Base-by-base conservation (phyloP, 2,797 vertebrate species). In the Spinus olivaceus region DNA sequence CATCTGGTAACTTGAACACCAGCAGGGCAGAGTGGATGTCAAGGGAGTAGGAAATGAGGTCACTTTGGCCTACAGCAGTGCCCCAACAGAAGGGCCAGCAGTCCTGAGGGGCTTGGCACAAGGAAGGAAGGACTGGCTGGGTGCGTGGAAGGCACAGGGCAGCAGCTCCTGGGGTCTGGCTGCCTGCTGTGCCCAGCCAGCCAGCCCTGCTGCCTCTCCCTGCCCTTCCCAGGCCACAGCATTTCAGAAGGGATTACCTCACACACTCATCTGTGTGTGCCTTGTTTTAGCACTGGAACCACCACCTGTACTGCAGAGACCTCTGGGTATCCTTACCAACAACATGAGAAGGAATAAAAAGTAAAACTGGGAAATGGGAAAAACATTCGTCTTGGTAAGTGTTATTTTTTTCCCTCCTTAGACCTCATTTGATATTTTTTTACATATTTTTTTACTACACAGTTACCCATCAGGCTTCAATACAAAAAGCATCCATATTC, bases 221-320 rank as follows among this genome's bases (percentile, higher is more conserved):
- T 6, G 22, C 49, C 7, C 0, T 32, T n/a, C 28, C 25, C 35
- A 22, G 44, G 11, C 42, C 3, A 0, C 0, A 0, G 60, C 16
- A 27, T 14, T 59, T 17, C 61, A 20, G 10, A 39, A 42, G 47
- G 20, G 30, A 54, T 25, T 35, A 30, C 21, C 5, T 16, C 10
- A 41, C 17, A 41, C 14, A 14, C 18, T 30, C 27, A 6, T 3
- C 21, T 41, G 6, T 1, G 0, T 3, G 19, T 2, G 3, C 7
- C 67, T n/a, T 28, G 33, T 24, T 72, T 32, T 27, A 53, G 53
- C 8, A 0, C 20, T 56, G 27, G 18, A 57, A 73, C 15, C 30
- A 70, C 65, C 3, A 0, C 9, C 19, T 41, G 54, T 4, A 12
- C 20, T 39, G 46, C 53, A 46, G 19, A 61, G 21, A 44, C 14